Conservation (phyloP, 2,888 invertebrate genomes). For the Drosophila anomelani region DNA sequence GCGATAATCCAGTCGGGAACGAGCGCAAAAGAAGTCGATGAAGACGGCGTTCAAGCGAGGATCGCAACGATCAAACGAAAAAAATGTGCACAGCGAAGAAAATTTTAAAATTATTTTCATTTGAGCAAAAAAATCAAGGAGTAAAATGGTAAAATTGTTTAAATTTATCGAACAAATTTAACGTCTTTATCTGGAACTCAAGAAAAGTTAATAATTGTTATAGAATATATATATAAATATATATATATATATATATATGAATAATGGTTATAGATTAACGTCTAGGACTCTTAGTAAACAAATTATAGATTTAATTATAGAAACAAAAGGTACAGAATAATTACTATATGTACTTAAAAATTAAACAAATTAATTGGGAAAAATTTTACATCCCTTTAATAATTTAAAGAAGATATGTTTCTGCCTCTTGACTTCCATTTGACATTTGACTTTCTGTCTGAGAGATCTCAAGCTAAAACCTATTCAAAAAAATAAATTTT, state of each 20-base stretch:
- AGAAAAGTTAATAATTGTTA: no score
- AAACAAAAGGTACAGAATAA: no score
- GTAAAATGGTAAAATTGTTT: no score
- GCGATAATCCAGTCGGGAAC: slow-evolving; percentile 66
- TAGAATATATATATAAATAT: no score
- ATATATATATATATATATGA: no score
- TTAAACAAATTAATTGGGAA: neutral
- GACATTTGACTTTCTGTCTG: rapidly evolving
- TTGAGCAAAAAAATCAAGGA: neutral
- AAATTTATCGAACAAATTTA: no score
- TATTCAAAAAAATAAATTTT: neutral
- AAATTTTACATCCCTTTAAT: neutral
- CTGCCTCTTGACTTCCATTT: neutral
- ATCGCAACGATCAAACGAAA: slow-evolving; percentile 35
- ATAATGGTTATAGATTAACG: no score
- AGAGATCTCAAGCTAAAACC: neutral
- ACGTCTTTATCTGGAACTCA: no score
- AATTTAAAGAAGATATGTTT: neutral
- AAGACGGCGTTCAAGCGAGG: slow-evolving; percentile 12
- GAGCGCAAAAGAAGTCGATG: slow-evolving; percentile 31
- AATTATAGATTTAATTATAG: no score
- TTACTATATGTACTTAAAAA: neutral
- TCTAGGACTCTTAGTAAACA: no score
- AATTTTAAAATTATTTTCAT: no score
- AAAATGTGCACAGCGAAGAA: neutral